Evolutionary conservation across 2,113 vertebrate species (phyloP), one percentile per base, ranked within the genome.

Genomic region (Rostratula benghalensis): DNA sequence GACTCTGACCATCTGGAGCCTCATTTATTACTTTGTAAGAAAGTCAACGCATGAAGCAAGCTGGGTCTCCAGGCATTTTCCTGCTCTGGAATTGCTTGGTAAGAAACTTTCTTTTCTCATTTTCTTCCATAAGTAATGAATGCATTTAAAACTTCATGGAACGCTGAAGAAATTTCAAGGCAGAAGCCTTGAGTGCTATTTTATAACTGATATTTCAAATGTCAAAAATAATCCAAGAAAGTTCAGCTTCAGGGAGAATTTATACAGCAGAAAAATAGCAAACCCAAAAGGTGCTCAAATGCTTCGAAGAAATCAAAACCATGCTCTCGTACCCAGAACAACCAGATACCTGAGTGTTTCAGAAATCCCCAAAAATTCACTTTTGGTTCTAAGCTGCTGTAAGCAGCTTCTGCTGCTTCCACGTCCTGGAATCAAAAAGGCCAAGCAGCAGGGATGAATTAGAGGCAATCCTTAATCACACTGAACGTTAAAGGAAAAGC

Each of bases 281-380:
- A 87, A 56, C 13, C 5, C 30, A 13, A 74, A 48, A 71, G 27
- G 24, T 68, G 43, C 37, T 90, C 57, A 17, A 12, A 35, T 2
- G 46, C 57, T 50, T 64, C 31, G 14, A 37, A 53, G 18, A 60
- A 70, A 65, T 22, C n/a, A 11, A n/a, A 70, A 76, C 50, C 11
- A 3, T 3, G 3, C 43, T 20, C 39, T 53, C 0, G 2, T 7
- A 33, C 9, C 24, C 31, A n/a, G 30, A 35, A 30, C n/a, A 46
- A 21, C 5, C 1, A 0, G 48, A 18, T 13, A 33, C 11, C 24
- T 11, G 30, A 46, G 39, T 39, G 24, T 21, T 83, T 14, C 25
- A 31, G 33, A 56, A 61, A 57, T 13, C 11, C 28, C 27, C 30
- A 28, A 1, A 11, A 37, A 71, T 16, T 53, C 41, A 1, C 16